Conservation (phyloP, 2,797 vertebrate species). For the Octomys mimax region DNA sequence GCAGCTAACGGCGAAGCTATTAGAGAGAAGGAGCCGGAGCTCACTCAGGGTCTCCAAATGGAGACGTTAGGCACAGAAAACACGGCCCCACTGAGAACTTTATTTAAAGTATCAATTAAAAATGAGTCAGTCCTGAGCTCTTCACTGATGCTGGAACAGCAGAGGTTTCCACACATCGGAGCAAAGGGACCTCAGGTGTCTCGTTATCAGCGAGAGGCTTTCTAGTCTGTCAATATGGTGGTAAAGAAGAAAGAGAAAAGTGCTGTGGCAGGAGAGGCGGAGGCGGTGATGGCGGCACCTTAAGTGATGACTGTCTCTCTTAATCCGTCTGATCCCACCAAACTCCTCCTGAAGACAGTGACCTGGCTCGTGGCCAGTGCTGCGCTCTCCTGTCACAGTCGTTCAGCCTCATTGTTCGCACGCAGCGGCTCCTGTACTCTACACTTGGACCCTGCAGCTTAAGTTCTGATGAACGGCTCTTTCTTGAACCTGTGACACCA, state of each 20-base stretch:
- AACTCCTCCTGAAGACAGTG: not conserved
- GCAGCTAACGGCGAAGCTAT: constrained; percentile 79
- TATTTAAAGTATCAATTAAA: constrained; percentile 85
- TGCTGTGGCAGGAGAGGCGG: fast-evolving
- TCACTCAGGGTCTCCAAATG: constrained; percentile 74
- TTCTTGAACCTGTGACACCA: not conserved
- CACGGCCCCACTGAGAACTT: constrained; percentile 62
- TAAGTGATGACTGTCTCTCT: not conserved
- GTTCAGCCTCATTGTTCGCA: not conserved
- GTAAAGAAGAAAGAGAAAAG: not conserved
- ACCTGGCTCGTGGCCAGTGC: not conserved
- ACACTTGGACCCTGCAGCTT: not conserved
- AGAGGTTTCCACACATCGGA: not conserved
- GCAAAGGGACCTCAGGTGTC: not conserved
- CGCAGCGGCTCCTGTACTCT: not conserved
- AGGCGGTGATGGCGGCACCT: fast-evolving
- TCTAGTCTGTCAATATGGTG: not conserved
- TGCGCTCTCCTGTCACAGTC: not conserved
- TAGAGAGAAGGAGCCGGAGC: constrained; percentile 83
- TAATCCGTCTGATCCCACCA: not conserved
- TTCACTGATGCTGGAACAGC: constrained; percentile 48
- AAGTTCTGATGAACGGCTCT: not conserved
- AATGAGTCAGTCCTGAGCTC: not conserved
- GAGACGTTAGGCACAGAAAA: constrained; percentile 81
- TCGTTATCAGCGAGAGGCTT: not conserved